Evolutionary conservation across 2,888 invertebrate genomes (phyloP), one percentile per base, ranked within the genome.

Genomic region (Teleiodes luculella): DNA sequence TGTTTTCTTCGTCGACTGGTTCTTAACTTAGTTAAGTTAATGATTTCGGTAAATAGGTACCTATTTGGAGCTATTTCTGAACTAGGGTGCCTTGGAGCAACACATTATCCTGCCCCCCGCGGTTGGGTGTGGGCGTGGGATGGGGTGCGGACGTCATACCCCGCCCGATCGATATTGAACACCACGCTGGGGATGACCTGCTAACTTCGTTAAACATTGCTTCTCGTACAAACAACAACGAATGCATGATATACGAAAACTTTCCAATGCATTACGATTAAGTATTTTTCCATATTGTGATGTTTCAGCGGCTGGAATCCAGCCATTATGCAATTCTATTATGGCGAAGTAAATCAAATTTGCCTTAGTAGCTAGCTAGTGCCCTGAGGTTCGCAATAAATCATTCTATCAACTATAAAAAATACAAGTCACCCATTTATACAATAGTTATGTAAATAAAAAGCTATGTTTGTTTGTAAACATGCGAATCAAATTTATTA

Each of bases 91-190:
- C 46, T 45, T 49, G 8, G 18, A 18, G 39, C 10, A 59, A 57
- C 58, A 60, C 62, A 63, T 63, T 63, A 62, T 58, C 58, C 58
- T 48, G 56, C 62, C 65, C 52, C 56, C 57, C 59, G 18, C 37
- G 16, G n/a, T 45, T 41, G 13, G 35, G 58, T 52, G 55, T 46
- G 49, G 47, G 52, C 30, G 54, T 49, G 43, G 51, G 33, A 52
- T 53, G 60, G 58, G 46, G 56, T 51, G 53, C 41, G 50, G 28
- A 13, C 43, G 45, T 28, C 70, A 76, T 78, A 60, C 61, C 57
- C 50, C 65, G 78, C 76, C 78, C 79, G 69, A 80, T 79, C 57
- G 64, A 65, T 64, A 62, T 58, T 28, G 30, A 24, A 47, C 37
- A 36, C 37, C 13, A 49, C n/a, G n/a, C 37, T 49, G 16, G 35